These are phyloP conservation scores for Coleophora flavipennella DNA, from an alignment of 2,888 invertebrate species.

Conservation along the genomic window DNA sequence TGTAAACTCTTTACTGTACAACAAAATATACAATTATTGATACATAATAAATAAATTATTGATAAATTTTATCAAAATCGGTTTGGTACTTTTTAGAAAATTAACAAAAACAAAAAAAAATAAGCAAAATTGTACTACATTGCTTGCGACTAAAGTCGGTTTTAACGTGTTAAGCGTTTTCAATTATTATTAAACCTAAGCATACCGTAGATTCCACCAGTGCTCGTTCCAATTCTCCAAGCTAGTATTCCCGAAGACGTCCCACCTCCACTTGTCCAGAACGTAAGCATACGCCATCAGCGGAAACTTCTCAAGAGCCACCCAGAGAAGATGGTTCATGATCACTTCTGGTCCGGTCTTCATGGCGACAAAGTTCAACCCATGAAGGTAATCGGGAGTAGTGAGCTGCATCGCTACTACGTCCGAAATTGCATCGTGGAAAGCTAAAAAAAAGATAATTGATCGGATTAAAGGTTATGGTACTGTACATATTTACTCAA, in stretches of 20 bases:
- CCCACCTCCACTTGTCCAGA: constrained; percentile 62
- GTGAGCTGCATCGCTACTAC: constrained; percentile 73
- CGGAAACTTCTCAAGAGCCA: constrained; percentile 57
- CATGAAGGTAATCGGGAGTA: constrained; percentile 62
- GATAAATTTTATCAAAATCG: too few relatives aligned
- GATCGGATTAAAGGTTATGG: not conserved
- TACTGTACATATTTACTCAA: too few relatives aligned
- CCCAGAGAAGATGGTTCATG: constrained; percentile 54
- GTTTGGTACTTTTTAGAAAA: too few relatives aligned
- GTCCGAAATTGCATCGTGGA: constrained; percentile 77
- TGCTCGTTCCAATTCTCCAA: constrained; percentile 53
- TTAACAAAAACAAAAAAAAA: too few relatives aligned
- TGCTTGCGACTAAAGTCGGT: too few relatives aligned
- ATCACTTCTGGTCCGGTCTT: constrained; percentile 44
- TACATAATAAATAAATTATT: too few relatives aligned
- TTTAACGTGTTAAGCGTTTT: too few relatives aligned
- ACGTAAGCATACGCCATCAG: constrained; percentile 59
- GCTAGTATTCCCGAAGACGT: constrained; percentile 47
- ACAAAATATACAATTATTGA: too few relatives aligned
- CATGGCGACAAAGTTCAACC: constrained; percentile 48
- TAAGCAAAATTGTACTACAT: too few relatives aligned
- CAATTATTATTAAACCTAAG: not conserved
- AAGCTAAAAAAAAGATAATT: constrained; percentile 46
- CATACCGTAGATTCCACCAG: constrained; percentile 62
- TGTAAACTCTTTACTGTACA: too few relatives aligned